Base-by-base conservation (phyloP, 2,888 invertebrate species). In the Disparrhopalites patrizii region DNA sequence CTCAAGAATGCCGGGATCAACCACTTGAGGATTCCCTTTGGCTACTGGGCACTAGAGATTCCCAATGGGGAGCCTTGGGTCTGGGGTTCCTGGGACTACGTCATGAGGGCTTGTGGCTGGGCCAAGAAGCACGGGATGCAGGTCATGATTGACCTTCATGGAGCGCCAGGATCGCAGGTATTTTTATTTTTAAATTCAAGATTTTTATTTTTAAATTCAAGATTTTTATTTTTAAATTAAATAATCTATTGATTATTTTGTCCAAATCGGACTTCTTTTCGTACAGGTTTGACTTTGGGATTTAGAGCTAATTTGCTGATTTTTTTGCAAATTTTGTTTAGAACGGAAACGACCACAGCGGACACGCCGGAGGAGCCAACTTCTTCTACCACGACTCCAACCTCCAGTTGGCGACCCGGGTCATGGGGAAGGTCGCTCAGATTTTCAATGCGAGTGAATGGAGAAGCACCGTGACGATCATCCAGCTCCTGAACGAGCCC, bases 321-420 rank as follows among this genome's bases (percentile, higher is more conserved):
- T n/a, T n/a, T n/a, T n/a, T n/a, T n/a, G n/a, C n/a, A n/a, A n/a
- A n/a, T n/a, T n/a, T n/a, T 18, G 25, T 47, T 40, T 50, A 69
- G 69, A 75, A 75, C 25, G 75, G 75, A 15, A 69, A 72, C 15
- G 74, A 74, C 36, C 74, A 75, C 67, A 67, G 67, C 18, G 75
- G 75, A 1, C 70, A 72, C 63, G 31, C 67, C 8, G 74, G 74
- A 5, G 2, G 65, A 1, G 69, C 70, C n/a, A 62, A 56, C 1
- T 75, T 72, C 58, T 71, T 56, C 63, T 68, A 73, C 63, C 51
- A 50, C 25, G 74, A 74, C 33, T 69, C 69, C 7, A 74, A 75
- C 43, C 52, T 74, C 1, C 27, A 70, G 4, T 33, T 74, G 7
- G 67, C 74, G 1, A 60, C 68, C 18, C 47, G 65, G 8, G 72